phyloP scores from a whole-genome alignment of 2,888 invertebrate species.

The Ormyrus pomaceus region DNA sequence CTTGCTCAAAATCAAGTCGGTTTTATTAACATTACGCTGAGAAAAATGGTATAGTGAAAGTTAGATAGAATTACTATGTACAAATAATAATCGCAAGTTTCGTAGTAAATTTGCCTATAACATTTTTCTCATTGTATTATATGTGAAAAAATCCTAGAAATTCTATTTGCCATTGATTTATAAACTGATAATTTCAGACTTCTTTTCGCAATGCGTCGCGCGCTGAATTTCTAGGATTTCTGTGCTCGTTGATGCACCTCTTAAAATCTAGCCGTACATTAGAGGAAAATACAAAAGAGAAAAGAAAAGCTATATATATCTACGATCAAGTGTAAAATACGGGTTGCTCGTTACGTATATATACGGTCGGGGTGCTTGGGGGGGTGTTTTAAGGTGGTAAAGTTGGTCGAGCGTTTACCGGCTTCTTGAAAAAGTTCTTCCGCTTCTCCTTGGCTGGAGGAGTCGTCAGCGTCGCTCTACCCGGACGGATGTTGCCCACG shows the following conservation, averaged over 20 bases:
- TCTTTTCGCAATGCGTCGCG: neutral
- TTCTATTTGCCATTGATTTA: neutral
- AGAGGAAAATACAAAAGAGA: neutral
- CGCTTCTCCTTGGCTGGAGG: constrained; percentile 97
- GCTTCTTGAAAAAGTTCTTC: constrained; percentile 99
- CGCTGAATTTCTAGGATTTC: constrained; percentile 45
- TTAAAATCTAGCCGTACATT: neutral
- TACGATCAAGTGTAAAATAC: constrained; percentile 5
- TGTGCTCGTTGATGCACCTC: neutral
- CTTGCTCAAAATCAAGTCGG: neutral
- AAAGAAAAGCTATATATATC: neutral
- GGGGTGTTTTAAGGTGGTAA: constrained; percentile 10
- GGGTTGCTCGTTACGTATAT: constrained; percentile 1
- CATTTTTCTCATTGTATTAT: too few relatives aligned
- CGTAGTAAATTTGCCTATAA: too few relatives aligned
- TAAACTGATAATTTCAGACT: neutral
- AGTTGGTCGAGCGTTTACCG: constrained; percentile 67
- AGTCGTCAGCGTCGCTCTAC: constrained; percentile 84
- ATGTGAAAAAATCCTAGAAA: too few relatives aligned
- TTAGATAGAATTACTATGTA: too few relatives aligned
- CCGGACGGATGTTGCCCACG: constrained; percentile 86
- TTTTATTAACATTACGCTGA: neutral
- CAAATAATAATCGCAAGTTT: too few relatives aligned
- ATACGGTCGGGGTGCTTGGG: too few relatives aligned
- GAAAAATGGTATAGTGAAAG: too few relatives aligned